Percentiles rank a stretch among this genome's conserved stretches.
These are phyloP conservation scores for Scaptodrosophila lebanonensis DNA, from an alignment of 1,140 invertebrate species.

Conservation along the genomic window DNA sequence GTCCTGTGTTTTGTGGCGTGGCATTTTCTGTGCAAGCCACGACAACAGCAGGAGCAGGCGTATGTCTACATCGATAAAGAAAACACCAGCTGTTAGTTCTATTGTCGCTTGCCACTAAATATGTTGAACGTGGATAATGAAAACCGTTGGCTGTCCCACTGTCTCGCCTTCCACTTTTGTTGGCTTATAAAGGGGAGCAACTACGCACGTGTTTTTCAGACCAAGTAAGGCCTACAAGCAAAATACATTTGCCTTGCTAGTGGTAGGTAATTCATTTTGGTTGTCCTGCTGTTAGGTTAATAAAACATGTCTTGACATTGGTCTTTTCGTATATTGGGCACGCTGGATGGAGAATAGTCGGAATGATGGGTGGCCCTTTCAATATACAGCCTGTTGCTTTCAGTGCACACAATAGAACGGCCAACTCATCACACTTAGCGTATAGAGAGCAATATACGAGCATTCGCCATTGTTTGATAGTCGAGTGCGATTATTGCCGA, in stretches of 20 bases:
- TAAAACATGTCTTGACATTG: slow-evolving; percentile 29
- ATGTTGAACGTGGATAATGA: slow-evolving; percentile 41
- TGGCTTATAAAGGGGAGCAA: too few species aligned
- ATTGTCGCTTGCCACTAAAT: slow-evolving; percentile 11
- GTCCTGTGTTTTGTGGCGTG: slow-evolving; percentile 10
- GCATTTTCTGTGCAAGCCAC: slow-evolving; percentile 40
- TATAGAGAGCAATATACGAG: too few species aligned
- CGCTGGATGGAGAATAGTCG: too few species aligned
- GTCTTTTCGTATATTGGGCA: neutral
- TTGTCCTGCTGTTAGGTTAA: slow-evolving; percentile 41
- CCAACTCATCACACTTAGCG: slow-evolving; percentile 28
- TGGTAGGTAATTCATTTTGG: slow-evolving; percentile 37
- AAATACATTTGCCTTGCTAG: slow-evolving; percentile 30
- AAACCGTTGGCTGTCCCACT: slow-evolving; percentile 36
- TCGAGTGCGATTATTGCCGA: too few species aligned
- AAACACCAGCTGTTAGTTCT: slow-evolving; percentile 26
- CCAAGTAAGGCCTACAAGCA: slow-evolving; percentile 1
- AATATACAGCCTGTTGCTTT: slow-evolving; percentile 39
- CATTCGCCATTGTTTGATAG: too few species aligned
- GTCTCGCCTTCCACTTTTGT: too few species aligned
- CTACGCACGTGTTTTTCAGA: too few species aligned
- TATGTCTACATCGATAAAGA: too few species aligned
- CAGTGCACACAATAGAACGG: slow-evolving; percentile 27
- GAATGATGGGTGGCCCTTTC: neutral
- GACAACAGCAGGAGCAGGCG: slow-evolving; percentile 11